Conservation (phyloP, 2,888 invertebrate species). For the Tenthredo notha region DNA sequence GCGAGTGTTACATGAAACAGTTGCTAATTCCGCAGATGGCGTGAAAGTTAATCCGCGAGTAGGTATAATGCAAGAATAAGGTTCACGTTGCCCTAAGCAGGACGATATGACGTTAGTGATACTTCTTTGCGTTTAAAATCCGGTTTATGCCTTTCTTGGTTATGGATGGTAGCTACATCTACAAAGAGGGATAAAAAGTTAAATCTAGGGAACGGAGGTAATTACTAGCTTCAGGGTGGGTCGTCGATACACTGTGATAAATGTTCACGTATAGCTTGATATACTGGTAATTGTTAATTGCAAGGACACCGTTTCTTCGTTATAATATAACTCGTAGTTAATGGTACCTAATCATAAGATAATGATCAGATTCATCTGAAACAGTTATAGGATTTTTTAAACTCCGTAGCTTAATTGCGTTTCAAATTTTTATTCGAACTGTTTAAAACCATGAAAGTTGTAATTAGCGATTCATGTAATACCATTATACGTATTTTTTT, state of each 20-base stretch:
- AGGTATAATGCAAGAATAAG: not conserved
- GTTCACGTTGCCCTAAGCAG: not conserved
- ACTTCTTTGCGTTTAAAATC: constrained; percentile 38
- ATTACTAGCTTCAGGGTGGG: constrained; percentile 46
- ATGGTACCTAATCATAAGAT: constrained; percentile 13
- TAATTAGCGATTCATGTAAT: not conserved
- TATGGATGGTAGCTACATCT: constrained; percentile 3
- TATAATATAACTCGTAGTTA: not conserved
- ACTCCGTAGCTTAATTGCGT: not conserved
- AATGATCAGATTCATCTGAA: constrained; percentile 25
- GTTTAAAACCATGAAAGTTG: not conserved
- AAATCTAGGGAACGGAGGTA: not conserved
- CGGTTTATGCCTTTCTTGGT: constrained; percentile 30
- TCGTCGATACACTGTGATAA: constrained; percentile 49
- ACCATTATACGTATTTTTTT: not conserved
- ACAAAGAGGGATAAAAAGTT: not conserved
- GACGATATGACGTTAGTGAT: not conserved
- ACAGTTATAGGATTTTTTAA: constrained; percentile 30
- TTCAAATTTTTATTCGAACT: not conserved
- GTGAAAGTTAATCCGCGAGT: constrained; percentile 8
- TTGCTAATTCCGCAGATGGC: not conserved
- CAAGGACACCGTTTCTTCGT: constrained; percentile 28
- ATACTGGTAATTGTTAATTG: constrained; percentile 45
- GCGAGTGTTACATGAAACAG: constrained; percentile 14
- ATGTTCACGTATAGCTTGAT: constrained; percentile 28